Evolutionary conservation across 2,113 vertebrate species (phyloP).

Genomic region (Phoxinus phoxinus): DNA sequence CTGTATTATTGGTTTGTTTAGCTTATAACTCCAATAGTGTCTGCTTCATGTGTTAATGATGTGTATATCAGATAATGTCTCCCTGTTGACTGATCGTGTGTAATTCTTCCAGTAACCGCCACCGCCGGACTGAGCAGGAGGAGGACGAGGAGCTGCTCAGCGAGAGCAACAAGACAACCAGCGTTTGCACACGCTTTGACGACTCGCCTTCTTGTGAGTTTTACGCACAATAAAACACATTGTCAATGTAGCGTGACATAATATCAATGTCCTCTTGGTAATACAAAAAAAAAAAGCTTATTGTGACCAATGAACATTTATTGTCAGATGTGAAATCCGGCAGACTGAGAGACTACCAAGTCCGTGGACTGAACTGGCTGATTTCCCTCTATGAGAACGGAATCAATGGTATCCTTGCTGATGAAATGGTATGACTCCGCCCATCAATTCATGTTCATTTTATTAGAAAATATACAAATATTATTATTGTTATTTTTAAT

Average conservation of each 20-base stretch:
- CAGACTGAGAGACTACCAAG: conserved; percentile 95
- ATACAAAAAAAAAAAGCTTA: background rate
- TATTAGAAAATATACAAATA: background rate
- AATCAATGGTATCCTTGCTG: conserved; percentile 97
- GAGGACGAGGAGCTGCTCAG: conserved; percentile 96
- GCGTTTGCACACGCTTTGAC: conserved; percentile 95
- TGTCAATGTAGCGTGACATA: background rate
- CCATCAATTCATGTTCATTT: background rate
- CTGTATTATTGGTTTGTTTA: background rate
- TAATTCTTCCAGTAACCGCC: conserved; percentile 81
- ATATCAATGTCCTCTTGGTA: background rate
- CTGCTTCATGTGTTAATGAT: background rate
- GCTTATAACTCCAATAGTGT: background rate
- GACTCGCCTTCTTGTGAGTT: conserved; percentile 94
- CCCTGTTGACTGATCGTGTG: background rate
- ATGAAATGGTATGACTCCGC: conserved; percentile 88
- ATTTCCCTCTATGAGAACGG: conserved; percentile 99
- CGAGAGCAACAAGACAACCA: conserved; percentile 94
- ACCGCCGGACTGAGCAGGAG: conserved; percentile 96
- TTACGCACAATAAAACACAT: background rate
- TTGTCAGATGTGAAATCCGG: conserved; percentile 89
- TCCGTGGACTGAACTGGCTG: conserved; percentile 97
- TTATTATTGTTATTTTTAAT: background rate
- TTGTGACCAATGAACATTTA: background rate
- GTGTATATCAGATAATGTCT: background rate